phyloP scores from a whole-genome alignment of 2,888 invertebrate genomes.

The Andrena marginata region DNA sequence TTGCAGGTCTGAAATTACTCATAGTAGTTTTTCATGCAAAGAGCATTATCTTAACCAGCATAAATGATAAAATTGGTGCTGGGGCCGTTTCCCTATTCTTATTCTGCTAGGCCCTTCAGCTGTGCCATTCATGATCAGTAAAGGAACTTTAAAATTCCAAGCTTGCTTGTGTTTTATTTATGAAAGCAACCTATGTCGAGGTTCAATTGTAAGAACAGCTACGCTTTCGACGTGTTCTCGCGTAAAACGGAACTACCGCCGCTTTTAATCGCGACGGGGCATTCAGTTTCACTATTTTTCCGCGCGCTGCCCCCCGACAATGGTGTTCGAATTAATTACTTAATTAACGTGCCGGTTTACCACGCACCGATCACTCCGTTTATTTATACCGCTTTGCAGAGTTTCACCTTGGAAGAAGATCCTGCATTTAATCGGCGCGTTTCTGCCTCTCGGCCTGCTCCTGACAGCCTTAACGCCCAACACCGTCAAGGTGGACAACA shows the following conservation, averaged over 20 bases:
- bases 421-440: constrained; percentile 88
- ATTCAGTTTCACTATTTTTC: background rate
- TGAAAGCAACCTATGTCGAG: no score
- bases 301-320: background rate
- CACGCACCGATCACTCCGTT: background rate
- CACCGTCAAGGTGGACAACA: constrained; percentile 87
- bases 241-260: background rate
- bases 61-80: no score
- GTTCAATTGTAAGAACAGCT: no score
- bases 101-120: no score
- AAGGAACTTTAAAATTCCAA: no score
- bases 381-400: constrained; percentile 61
- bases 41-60: no score
- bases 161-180: no score
- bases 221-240: background rate
- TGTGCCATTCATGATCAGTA: no score
- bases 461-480: constrained; percentile 90
- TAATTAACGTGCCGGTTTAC: background rate
- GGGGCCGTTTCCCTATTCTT: no score
- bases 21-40: no score
- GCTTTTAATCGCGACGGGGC: background rate
- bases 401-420: constrained; percentile 88
- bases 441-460: constrained; percentile 90
- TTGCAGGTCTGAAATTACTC: no score
- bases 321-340: background rate